A percentile compares a stretch with the other conserved stretches of the same genome.
These are phyloP conservation scores for Lamprologus sp. DNA, from an alignment of 2,113 vertebrate genomes.

Conservation along the genomic window DNA sequence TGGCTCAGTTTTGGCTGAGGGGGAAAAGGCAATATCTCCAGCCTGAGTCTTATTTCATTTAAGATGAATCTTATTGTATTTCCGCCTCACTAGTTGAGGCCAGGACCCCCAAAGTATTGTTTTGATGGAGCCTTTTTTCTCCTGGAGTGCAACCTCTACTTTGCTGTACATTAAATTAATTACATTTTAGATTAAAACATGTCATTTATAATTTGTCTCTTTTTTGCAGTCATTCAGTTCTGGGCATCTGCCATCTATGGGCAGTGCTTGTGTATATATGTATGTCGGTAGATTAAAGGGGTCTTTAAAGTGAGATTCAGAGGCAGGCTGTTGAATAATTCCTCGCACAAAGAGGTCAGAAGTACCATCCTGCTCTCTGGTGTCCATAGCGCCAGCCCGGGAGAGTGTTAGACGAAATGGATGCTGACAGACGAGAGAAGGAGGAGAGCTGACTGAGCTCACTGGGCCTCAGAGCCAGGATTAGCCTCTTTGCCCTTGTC, in stretches of 20 bases:
- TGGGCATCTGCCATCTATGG: neutral
- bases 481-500: constrained; percentile 58
- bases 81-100: neutral
- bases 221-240: neutral
- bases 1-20: neutral
- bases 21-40: neutral
- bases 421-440: constrained; percentile 38
- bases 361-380: constrained; percentile 11
- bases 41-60: constrained; percentile 25
- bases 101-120: neutral
- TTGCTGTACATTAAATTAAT: neutral
- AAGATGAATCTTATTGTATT: constrained; percentile 36
- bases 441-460: constrained; percentile 36
- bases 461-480: constrained; percentile 48
- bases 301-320: neutral
- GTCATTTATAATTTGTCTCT: neutral
- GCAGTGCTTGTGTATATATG: neutral
- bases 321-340: constrained; percentile 31
- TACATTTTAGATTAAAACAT: neutral
- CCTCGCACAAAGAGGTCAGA: constrained; percentile 31
- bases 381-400: constrained; percentile 21
- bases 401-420: constrained; percentile 34
- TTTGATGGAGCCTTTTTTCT: constrained; percentile 3
- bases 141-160: neutral
- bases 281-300: neutral